Evolutionary conservation across 2,113 vertebrate species (phyloP), one percentile per base, ranked within the genome.

Genomic region (Motacilla tschutschensis): DNA sequence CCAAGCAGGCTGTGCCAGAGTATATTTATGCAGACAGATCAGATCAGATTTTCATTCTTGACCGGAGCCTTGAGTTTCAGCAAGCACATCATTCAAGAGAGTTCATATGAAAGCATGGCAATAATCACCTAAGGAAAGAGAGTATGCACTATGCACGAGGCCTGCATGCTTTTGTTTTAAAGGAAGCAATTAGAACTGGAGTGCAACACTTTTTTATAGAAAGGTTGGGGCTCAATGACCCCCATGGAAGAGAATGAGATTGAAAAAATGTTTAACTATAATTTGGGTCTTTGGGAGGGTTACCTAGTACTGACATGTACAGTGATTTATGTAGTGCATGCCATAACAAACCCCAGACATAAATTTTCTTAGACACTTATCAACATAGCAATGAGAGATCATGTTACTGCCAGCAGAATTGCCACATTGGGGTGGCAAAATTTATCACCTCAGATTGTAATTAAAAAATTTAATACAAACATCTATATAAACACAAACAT

Each of bases 301-400:
- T 35, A 78, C 29, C 51, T 63, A 35, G 24, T 89, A 65, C 67
- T 76, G 90, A 87, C 82, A 87, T 7, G 8, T 72, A 29, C 28
- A 70, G 59, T 79, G 72, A 92, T 82, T 82, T 79, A 82, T 65
- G 17, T 26, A 73, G 47, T 47, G 35, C 40, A 31, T 20, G 43
- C 67, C 40, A 55, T 70, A 88, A 82, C 33, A 90, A 84, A 79
- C 14, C 19, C 20, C 46, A 81, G 59, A 29, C 65, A 87, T 90
- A 93, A 91, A 93, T 95, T 90, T 88, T 71, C 72, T 82, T 85
- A 79, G 84, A 79, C 67, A 70, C 26, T 94, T 88, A 88, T 16
- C 84, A 93, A 55, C 92, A 94, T 77, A 87, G 79, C 67, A 92
- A 41, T 73, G 57, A 70, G 43, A 66, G 89, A 85, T 87, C 79